Conservation (phyloP, 2,797 vertebrate genomes). For the Myotis vivesi region DNA sequence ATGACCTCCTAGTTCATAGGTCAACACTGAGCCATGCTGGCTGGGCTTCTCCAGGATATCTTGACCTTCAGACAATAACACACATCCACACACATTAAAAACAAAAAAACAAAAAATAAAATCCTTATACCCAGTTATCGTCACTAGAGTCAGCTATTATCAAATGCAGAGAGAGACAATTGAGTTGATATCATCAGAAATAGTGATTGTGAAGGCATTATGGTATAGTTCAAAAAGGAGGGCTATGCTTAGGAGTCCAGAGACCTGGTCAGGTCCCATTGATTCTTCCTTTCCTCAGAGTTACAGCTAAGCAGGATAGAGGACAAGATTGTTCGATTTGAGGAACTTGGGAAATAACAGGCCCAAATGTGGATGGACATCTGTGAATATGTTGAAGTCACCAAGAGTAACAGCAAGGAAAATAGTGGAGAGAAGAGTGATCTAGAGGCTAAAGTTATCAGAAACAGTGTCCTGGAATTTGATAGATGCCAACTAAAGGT, state of each 20-base stretch:
- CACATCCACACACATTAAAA: not conserved
- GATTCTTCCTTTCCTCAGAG: not conserved
- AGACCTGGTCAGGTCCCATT: not conserved
- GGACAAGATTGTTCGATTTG: not conserved
- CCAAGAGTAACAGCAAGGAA: not conserved
- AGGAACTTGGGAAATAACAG: not conserved
- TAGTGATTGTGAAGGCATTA: not conserved
- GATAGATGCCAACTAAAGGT: not conserved
- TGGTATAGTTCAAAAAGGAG: not conserved
- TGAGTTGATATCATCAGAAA: not conserved
- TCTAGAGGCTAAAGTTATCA: not conserved
- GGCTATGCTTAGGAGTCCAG: not conserved
- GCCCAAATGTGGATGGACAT: not conserved
- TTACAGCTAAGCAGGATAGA: not conserved
- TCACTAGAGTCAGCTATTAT: not conserved
- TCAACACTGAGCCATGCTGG: no score
- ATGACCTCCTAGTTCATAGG: no score
- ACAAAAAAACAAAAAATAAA: not conserved
- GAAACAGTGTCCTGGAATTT: not conserved
- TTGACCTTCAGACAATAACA: slow-evolving; percentile 44
- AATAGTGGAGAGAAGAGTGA: not conserved
- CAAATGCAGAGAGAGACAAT: slow-evolving; percentile 1
- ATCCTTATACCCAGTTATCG: not conserved
- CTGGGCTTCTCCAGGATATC: not conserved
- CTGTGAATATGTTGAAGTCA: not conserved